Evolutionary conservation across 1,140 invertebrate species (phyloP).

Genomic region (Mamestra configurata): DNA sequence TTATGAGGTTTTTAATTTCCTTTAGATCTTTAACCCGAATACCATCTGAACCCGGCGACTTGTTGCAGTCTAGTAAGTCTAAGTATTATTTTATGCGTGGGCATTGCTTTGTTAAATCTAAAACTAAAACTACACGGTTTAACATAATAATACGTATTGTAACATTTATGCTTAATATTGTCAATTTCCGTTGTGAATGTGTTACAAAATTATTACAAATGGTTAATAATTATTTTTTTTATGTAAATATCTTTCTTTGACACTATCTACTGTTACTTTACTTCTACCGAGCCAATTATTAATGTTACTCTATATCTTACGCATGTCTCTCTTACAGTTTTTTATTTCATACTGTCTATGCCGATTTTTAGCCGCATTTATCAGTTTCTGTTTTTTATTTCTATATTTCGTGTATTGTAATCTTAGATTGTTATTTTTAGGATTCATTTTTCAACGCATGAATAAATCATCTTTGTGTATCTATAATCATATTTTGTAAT

Average conservation of each 20-base stretch:
- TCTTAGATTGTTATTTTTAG: slow-evolving; percentile 49
- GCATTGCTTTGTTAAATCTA: slow-evolving; percentile 45
- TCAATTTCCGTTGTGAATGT: neutral
- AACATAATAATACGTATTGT: slow-evolving; percentile 40
- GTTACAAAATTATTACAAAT: neutral
- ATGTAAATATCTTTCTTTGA: neutral
- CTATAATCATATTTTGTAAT: no score
- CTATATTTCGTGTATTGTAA: slow-evolving; percentile 48
- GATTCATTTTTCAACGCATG: slow-evolving; percentile 45
- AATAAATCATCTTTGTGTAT: slow-evolving; percentile 44
- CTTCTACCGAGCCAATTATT: slow-evolving; percentile 53
- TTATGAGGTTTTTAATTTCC: slow-evolving; percentile 52
- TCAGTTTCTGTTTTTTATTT: slow-evolving; percentile 48
- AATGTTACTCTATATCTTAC: slow-evolving; percentile 54
- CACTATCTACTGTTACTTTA: slow-evolving; percentile 48
- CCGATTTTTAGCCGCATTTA: slow-evolving; percentile 47
- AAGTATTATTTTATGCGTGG: slow-evolving; percentile 26
- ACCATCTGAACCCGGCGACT: slow-evolving; percentile 52
- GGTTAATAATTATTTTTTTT: neutral
- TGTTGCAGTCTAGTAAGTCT: slow-evolving; percentile 49
- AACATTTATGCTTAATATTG: slow-evolving; percentile 33
- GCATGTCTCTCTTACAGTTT: slow-evolving; percentile 44
- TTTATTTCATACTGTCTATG: slow-evolving; percentile 37
- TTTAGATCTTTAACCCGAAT: slow-evolving; percentile 58
- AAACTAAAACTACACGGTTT: slow-evolving; percentile 36